Percentiles rank a stretch among this genome's conserved stretches.
These are phyloP conservation scores for Ammodramus savannarum DNA, from an alignment of 2,113 vertebrate species.

Conservation along the genomic window DNA sequence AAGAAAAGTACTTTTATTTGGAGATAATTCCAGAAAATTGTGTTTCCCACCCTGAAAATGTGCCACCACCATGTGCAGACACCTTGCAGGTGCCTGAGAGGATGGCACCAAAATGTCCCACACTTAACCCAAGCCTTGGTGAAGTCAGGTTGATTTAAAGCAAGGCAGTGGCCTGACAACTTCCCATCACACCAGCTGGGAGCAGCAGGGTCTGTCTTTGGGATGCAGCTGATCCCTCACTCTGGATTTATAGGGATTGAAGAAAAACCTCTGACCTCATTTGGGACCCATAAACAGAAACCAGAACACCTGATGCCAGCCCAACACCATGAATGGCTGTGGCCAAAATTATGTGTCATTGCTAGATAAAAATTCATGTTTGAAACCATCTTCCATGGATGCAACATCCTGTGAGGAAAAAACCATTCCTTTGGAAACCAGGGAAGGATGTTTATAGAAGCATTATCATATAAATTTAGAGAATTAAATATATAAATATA, in stretches of 20 bases:
- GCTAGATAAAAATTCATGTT: background rate
- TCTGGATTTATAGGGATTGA: background rate
- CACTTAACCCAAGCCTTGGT: background rate
- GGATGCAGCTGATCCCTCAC: background rate
- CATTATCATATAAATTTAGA: rapidly evolving
- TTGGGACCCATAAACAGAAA: background rate
- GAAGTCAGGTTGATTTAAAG: background rate
- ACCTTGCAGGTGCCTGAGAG: background rate
- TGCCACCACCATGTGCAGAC: background rate
- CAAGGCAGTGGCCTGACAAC: background rate
- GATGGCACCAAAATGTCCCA: background rate
- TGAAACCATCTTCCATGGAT: background rate
- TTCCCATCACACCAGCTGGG: background rate
- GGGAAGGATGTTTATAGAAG: background rate
- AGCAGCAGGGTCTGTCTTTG: background rate
- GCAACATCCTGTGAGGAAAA: background rate
- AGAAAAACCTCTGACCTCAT: background rate
- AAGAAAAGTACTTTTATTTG: background rate
- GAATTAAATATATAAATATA: background rate
- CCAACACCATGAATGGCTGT: background rate
- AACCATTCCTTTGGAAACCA: background rate
- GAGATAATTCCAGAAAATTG: background rate
- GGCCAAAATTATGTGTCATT: background rate
- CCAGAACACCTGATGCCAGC: background rate
- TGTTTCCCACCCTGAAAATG: background rate